Percentiles rank a stretch among this genome's conserved stretches.
phyloP scores from a whole-genome alignment of 2,888 invertebrate genomes.

The Xylota sylvarum region DNA sequence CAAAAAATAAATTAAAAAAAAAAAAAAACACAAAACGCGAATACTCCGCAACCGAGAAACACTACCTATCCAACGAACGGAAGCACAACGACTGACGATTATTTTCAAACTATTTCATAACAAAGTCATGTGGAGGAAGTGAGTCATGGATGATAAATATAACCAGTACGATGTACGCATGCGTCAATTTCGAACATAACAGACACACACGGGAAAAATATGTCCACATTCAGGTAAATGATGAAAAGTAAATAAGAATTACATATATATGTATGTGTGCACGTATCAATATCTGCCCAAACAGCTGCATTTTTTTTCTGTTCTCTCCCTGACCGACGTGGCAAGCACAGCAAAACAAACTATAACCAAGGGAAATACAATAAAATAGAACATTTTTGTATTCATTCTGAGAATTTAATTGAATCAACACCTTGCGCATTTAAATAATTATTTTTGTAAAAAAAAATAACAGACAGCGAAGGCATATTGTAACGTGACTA shows the following conservation, averaged over 20 bases:
- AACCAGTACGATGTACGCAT: conserved; percentile 16
- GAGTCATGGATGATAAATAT: conserved; percentile 41
- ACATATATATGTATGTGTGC: background rate
- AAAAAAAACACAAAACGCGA: background rate
- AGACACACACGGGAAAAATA: background rate
- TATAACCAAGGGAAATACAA: background rate
- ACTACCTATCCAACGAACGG: conserved; percentile 31
- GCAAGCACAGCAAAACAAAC: background rate
- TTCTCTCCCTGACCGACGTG: background rate
- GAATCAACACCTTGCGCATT: no score
- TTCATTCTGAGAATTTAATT: background rate
- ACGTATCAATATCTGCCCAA: background rate
- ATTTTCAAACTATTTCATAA: conserved; percentile 4
- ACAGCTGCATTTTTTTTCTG: background rate
- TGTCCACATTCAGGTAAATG: background rate
- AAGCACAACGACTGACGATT: conserved; percentile 44
- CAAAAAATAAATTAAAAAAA: background rate
- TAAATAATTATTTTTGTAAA: no score
- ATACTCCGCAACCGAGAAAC: conserved; percentile 8
- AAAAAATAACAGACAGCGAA: background rate
- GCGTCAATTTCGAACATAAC: conserved; percentile 21
- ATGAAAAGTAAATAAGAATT: no score
- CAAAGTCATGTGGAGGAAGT: background rate
- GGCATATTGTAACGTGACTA: no score
- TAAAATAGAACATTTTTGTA: background rate